A percentile compares a stretch with the other conserved stretches of the same genome.
These are phyloP conservation scores for Itoplectis maculator DNA, from an alignment of 2,888 invertebrate genomes.

Conservation along the genomic window DNA sequence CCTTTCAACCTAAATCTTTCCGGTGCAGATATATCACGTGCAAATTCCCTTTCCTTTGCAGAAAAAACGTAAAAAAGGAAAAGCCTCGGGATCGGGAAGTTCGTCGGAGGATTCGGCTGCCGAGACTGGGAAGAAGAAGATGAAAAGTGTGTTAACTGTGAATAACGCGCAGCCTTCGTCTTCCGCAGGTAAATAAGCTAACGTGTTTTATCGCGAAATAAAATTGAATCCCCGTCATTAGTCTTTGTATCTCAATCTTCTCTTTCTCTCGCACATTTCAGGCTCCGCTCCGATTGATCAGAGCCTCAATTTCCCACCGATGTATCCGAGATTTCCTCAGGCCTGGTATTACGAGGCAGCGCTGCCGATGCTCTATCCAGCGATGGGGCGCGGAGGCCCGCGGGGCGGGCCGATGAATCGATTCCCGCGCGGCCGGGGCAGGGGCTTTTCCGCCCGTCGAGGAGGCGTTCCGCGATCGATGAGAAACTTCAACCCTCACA, in stretches of 20 bases:
- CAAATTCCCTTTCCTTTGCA: constrained; percentile 45
- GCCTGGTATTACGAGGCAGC: constrained; percentile 81
- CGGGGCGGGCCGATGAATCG: constrained; percentile 73
- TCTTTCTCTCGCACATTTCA: constrained; percentile 44
- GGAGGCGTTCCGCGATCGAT: constrained; percentile 73
- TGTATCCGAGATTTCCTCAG: constrained; percentile 79
- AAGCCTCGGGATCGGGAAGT: constrained; percentile 72
- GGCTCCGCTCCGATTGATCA: constrained; percentile 69
- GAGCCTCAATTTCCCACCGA: constrained; percentile 72
- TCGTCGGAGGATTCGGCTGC: constrained; percentile 71
- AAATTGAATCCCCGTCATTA: neutral
- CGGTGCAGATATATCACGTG: neutral
- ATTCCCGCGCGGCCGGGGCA: constrained; percentile 74
- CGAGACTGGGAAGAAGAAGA: constrained; percentile 76
- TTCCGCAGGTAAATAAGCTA: constrained; percentile 58
- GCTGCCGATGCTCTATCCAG: constrained; percentile 77
- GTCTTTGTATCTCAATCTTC: constrained; percentile 12
- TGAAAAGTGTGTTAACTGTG: constrained; percentile 77
- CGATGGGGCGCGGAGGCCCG: constrained; percentile 72
- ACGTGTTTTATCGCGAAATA: neutral
- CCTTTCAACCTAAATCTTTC: neutral
- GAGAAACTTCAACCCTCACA: constrained; percentile 81
- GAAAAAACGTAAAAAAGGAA: constrained; percentile 79
- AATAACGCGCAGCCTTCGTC: constrained; percentile 68
- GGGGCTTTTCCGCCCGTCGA: constrained; percentile 72